Percentiles rank a stretch among this genome's conserved stretches.
Conservation (phyloP, 35 echinoderm and acorn worm genomes). For the Diadema setosum region DNA sequence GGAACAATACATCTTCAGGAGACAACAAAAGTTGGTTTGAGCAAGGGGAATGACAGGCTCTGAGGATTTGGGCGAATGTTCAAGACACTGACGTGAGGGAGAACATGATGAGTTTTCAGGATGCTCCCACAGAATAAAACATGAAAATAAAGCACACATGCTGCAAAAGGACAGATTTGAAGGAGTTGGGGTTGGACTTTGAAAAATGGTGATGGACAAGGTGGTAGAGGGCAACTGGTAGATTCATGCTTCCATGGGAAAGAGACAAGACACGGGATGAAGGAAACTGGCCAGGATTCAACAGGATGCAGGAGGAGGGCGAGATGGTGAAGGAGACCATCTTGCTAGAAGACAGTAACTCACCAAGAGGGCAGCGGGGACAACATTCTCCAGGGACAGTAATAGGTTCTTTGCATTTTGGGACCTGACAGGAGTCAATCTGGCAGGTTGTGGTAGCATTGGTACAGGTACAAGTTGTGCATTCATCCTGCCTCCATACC, state of each 20-base stretch:
- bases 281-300: background rate
- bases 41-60: no score
- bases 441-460: conserved; percentile 60
- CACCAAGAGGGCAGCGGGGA: conserved; percentile 49
- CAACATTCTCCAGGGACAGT: conserved; percentile 58
- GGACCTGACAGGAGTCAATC: conserved; percentile 47
- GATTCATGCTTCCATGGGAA: background rate
- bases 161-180: no score
- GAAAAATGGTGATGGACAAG: background rate
- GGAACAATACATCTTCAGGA: no score
- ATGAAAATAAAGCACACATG: no score
- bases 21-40: no score
- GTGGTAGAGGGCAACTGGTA: no score
- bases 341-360: no score
- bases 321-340: background rate
- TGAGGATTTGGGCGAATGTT: no score
- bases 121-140: no score
- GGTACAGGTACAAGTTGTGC: conserved; percentile 50
- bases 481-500: conserved; percentile 43
- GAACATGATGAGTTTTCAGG: no score
- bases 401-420: conserved; percentile 42
- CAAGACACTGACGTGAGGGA: no score
- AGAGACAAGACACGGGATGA: background rate
- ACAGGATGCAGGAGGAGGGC: background rate
- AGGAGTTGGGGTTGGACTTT: background rate